Base-by-base conservation (phyloP, 2,888 invertebrate species). In the Pelosia muscerda region DNA sequence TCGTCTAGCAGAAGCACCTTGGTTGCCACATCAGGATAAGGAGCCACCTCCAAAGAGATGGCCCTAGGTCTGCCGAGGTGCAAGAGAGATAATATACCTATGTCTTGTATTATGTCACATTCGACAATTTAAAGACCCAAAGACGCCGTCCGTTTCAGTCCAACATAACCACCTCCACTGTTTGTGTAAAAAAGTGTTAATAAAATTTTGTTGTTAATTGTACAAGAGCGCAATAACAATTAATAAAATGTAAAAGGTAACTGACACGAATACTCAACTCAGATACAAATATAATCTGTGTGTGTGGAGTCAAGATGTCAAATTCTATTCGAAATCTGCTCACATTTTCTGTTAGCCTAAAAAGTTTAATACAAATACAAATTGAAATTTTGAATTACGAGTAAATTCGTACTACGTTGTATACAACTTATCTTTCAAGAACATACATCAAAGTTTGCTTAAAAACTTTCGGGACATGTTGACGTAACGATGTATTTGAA, bases 391-490 rank as follows among this genome's bases (percentile, higher is more conserved):
- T 60, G 66, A 65, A 66, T 49, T 49, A 31, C 6, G 9, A 10
- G 3, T 28, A 19, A 42, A 42, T 42, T 49, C 49, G n/a, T 49
- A 49, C 49, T 42, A 19, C n/a, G 2, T 49, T 49, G n/a, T n/a
- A 19, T n/a, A 49, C 49, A 61, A 66, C 64, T 66, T 72, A 67
- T 75, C 77, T 53, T 42, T 73, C 73, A 60, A 60, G 19, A 53
- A 65, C 65, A 26, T n/a, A 59, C 19, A 49, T 25, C 59, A 70
- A 65, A 69, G 75, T 77, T 71, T 64, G 59, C 34, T 22, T 69
- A 60, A 71, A 73, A 70, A 71, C 71, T 69, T 77, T 65, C 63
- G 63, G 62, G 73, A 61, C 66, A 67, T 66, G 58, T 66, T 15
- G 59, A 65, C 68, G 53, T 65, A n/a, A 55, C 25, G 15, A 56